These are phyloP conservation scores for Liasis olivaceus DNA, from an alignment of 2,797 vertebrate species.

Conservation along the genomic window DNA sequence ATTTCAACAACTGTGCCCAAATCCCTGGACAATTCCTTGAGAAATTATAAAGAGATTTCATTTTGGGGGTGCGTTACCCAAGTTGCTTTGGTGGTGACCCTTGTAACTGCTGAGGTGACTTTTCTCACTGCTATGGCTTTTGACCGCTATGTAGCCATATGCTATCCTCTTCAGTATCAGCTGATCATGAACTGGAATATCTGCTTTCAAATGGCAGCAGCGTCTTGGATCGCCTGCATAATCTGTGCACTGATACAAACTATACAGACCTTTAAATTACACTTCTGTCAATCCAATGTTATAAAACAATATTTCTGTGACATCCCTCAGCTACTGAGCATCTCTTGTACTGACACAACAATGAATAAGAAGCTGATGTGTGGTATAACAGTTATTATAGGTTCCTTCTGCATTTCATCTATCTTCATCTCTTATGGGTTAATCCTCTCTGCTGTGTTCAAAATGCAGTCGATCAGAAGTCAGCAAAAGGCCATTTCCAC, in stretches of 20 bases:
- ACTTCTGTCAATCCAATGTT: not conserved
- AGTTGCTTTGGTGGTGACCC: conserved; percentile 14
- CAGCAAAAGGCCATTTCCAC: not conserved
- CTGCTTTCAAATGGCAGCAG: conserved; percentile 27
- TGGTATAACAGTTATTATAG: not conserved
- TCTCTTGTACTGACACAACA: conserved; percentile 19
- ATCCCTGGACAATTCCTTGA: conserved; percentile 9
- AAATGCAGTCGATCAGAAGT: conserved; percentile 15
- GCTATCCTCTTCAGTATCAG: too few species aligned
- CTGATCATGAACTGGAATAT: not conserved
- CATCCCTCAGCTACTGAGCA: conserved; percentile 15
- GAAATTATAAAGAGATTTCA: not conserved
- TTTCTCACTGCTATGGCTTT: conserved; percentile 40
- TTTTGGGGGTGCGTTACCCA: conserved; percentile 16
- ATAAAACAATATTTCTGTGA: conserved; percentile 46
- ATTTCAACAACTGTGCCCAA: conserved; percentile 37
- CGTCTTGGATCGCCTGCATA: not conserved
- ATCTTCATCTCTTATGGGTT: not conserved
- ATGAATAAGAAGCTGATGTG: not conserved
- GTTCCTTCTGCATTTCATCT: not conserved
- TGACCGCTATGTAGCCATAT: not conserved
- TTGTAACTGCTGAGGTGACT: conserved; percentile 8
- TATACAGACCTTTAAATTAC: not conserved
- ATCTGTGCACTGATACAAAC: not conserved
- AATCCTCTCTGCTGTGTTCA: conserved; percentile 26